Base-by-base conservation (phyloP, 1,140 invertebrate genomes). In the Acyrthosiphon pisum region DNA sequence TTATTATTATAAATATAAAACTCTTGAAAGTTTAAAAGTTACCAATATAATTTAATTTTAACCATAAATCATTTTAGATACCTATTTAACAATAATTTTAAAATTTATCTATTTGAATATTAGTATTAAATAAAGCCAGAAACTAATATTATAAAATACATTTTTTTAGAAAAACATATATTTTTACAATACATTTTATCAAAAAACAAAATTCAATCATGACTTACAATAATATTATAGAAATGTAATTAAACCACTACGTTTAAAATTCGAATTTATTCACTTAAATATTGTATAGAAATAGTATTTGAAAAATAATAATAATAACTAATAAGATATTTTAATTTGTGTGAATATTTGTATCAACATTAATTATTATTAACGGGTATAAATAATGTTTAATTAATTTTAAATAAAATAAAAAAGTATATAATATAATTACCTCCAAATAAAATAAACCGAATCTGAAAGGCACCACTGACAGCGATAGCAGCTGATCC, bases 381-480 rank as follows among this genome's bases (percentile, higher is more conserved):
- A 50, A 88, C 6, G 14, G 20, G 7, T 56, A 41, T 89, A 56
- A 87, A 56, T 89, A 89, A 37, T 89, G 6, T 18, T 11, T 86
- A n/a, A 86, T 46, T 44, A 6, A 14, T 86, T 46, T 3, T 86
- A 41, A 89, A 2, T 37, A 41, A 89, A 68, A 41, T 90, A 60
- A 90, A 18, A 90, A 11, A 76, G n/a, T 11, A 7, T 56, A 90
- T 11, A 22, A 22, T 81, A 91, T 91, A 93, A 84, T 84, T 93
- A 93, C 91, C 91, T 93, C 91, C 91, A 26, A 93, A 86, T 50
- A 84, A 90, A 93, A 93, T 93, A 93, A 86, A 93, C 91, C 91
- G 56, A 93, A 86, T 86, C 81, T 93, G 91, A 46, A 86, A 48
- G 44, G 76, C 35, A 93, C 91, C 91, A 93, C 91, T 93, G 81